phyloP scores from a whole-genome alignment of 1,140 invertebrate species.

The Paraescarpia echinospica region DNA sequence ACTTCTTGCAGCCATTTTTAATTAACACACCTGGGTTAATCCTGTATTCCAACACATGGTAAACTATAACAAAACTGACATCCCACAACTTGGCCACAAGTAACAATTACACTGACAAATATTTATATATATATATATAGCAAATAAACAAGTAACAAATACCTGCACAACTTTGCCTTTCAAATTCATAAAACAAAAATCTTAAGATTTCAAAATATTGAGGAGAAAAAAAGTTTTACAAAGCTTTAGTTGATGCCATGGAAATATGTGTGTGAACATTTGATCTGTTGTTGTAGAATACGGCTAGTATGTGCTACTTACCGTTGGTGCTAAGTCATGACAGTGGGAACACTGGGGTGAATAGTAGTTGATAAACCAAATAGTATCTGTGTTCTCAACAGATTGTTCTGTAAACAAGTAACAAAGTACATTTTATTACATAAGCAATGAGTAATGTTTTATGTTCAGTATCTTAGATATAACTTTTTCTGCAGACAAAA shows the following conservation, averaged over 20 bases:
- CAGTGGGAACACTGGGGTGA: constrained; percentile 83
- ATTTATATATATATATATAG: not conserved
- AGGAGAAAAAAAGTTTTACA: not conserved
- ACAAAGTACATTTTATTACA: not conserved
- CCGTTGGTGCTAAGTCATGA: constrained; percentile 70
- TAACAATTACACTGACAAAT: no score
- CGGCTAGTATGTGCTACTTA: constrained; percentile 42
- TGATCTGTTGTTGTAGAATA: not conserved
- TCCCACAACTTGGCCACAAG: not conserved
- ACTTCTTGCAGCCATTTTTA: not conserved
- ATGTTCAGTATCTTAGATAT: not conserved
- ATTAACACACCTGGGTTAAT: not conserved
- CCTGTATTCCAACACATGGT: not conserved
- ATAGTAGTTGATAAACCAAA: constrained; percentile 86
- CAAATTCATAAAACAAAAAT: not conserved
- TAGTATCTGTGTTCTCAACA: constrained; percentile 66
- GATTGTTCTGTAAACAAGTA: constrained; percentile 61
- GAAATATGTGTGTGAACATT: not conserved
- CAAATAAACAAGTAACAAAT: not conserved
- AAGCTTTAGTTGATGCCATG: not conserved
- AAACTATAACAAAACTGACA: not conserved
- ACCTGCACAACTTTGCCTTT: not conserved
- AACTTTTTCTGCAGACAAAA: not conserved
- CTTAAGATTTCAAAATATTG: not conserved
- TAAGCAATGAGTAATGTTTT: not conserved